phyloP scores from a whole-genome alignment of 2,797 vertebrate species.

The Philypnodon macrostomus region DNA sequence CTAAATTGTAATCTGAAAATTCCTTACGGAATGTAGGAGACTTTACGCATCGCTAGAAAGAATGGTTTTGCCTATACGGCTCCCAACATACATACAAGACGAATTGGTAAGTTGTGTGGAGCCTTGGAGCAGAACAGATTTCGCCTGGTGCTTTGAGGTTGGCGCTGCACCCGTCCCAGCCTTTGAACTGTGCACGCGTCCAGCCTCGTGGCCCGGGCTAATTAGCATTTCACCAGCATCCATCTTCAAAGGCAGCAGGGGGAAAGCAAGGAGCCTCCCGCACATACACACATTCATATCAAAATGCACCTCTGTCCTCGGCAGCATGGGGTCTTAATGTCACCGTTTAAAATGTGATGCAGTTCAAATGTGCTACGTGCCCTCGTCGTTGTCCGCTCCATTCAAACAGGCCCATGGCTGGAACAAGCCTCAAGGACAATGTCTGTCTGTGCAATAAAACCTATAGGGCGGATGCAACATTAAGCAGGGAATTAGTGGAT shows the following conservation, averaged over 20 bases:
- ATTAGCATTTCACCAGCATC: slow-evolving; percentile 70
- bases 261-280: slow-evolving; percentile 40
- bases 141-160: slow-evolving; percentile 61
- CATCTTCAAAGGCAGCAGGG: slow-evolving; percentile 62
- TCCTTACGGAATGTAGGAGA: too few relatives aligned
- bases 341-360: slow-evolving; percentile 47
- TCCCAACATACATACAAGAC: slow-evolving; percentile 16
- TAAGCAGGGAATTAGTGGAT: not conserved
- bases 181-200: slow-evolving; percentile 65
- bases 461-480: not conserved
- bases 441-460: not conserved
- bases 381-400: slow-evolving; percentile 18
- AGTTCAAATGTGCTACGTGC: slow-evolving; percentile 15
- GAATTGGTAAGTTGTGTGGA: slow-evolving; percentile 43
- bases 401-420: not conserved
- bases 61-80: too few relatives aligned
- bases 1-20: too few relatives aligned
- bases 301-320: slow-evolving; percentile 50
- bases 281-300: slow-evolving; percentile 43
- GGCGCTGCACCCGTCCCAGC: slow-evolving; percentile 39
- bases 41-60: too few relatives aligned
- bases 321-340: slow-evolving; percentile 42
- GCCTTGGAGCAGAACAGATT: slow-evolving; percentile 64
- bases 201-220: slow-evolving; percentile 51
- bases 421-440: slow-evolving; percentile 22